These are phyloP conservation scores for Agriotes lineatus DNA, from an alignment of 2,888 invertebrate genomes.

Conservation along the genomic window DNA sequence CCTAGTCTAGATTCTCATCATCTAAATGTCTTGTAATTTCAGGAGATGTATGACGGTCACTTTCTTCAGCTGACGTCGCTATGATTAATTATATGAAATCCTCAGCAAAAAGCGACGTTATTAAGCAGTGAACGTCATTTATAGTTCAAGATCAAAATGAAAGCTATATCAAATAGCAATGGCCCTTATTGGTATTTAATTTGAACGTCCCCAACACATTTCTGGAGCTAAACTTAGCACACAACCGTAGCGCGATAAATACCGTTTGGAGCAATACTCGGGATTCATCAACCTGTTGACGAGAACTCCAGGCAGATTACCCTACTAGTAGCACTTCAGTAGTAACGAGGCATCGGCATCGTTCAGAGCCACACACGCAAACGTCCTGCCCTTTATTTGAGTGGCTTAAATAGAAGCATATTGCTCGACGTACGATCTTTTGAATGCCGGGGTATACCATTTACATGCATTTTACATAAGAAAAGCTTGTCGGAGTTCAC, in stretches of 20 bases:
- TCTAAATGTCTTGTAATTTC: not conserved
- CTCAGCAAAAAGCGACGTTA: no score
- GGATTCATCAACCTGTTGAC: conserved; percentile 5
- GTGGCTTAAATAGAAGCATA: not conserved
- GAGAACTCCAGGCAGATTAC: not conserved
- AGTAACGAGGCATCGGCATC: not conserved
- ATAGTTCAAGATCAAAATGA: no score
- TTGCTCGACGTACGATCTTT: no score
- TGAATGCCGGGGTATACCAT: not conserved
- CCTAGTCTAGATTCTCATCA: not conserved
- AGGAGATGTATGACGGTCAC: not conserved
- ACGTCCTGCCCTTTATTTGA: not conserved
- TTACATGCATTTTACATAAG: not conserved
- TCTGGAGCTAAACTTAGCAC: no score
- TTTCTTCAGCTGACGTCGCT: not conserved
- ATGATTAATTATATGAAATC: not conserved
- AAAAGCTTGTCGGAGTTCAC: not conserved
- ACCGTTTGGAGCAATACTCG: not conserved
- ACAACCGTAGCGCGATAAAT: no score
- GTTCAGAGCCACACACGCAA: not conserved
- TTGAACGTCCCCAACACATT: no score
- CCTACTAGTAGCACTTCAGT: not conserved
- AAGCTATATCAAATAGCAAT: no score
- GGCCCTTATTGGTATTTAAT: no score
- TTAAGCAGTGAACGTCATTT: no score